These are phyloP conservation scores for Agrilus mali DNA, from an alignment of 2,888 invertebrate genomes.

Conservation along the genomic window DNA sequence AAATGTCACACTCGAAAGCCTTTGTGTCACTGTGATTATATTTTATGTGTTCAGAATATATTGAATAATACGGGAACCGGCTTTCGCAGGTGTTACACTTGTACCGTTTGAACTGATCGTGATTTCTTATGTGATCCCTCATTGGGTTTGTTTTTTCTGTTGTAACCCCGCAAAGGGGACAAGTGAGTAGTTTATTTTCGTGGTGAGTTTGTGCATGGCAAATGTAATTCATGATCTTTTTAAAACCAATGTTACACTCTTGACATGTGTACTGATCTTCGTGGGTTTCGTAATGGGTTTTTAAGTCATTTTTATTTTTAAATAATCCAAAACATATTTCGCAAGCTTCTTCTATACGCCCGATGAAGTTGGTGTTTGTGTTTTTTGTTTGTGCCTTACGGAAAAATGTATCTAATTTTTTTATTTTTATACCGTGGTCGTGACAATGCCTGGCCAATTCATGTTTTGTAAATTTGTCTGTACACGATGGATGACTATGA, in stretches of 20 bases:
- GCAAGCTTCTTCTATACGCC: too few relatives aligned
- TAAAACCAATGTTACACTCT: slow-evolving; percentile 25
- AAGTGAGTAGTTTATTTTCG: not conserved
- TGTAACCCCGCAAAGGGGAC: slow-evolving; percentile 3
- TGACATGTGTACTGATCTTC: slow-evolving; percentile 32
- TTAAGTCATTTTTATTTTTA: not conserved
- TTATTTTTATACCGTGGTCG: not conserved
- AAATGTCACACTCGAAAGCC: too few relatives aligned
- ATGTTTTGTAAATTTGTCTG: slow-evolving; percentile 4
- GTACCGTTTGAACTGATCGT: too few relatives aligned
- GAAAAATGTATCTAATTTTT: too few relatives aligned
- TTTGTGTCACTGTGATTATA: too few relatives aligned
- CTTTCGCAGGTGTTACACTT: too few relatives aligned
- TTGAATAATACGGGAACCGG: too few relatives aligned
- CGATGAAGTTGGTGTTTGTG: not conserved
- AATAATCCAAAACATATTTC: not conserved
- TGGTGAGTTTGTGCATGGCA: too few relatives aligned
- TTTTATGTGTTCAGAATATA: too few relatives aligned
- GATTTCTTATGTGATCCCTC: not conserved
- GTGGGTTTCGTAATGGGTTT: slow-evolving; percentile 2
- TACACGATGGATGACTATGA: too few relatives aligned
- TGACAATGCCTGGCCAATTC: slow-evolving; percentile 7
- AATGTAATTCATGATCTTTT: too few relatives aligned
- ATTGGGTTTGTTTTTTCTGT: not conserved
- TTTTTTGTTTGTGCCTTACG: not conserved